Evolutionary conservation across 2,888 invertebrate species (phyloP), one percentile per base, ranked within the genome.

Genomic region (Zygaena filipendulae): DNA sequence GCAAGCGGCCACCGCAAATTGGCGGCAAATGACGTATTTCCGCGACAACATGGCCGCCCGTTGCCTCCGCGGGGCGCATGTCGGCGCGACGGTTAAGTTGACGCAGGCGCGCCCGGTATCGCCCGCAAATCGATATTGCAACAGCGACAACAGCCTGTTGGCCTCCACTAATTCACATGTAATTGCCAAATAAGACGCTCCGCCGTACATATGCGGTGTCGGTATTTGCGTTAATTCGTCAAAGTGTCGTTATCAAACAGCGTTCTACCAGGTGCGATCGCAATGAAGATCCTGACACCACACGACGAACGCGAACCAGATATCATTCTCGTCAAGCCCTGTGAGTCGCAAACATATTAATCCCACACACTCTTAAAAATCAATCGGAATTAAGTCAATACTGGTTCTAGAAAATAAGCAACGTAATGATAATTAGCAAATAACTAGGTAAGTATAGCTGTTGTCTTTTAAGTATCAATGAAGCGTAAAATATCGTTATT

Each of bases 281-380:
- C 59, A 6, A 68, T 68, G 68, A 79, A 72, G 68, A 82, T 84
- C 70, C 59, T 80, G 42, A 81, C 58, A 27, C 54, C 62, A 0
- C 60, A 79, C 40, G 84, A 85, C 40, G 85, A 83, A 21, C 84
- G 85, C 40, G 85, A 83, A 21, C 84, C 84, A 1, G 75, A 84
- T 44, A 83, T 85, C 42, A 66, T 80, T 33, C 84, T 84, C 21
- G 70, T 86, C 32, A 72, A 71, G 24, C 72, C 83, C 39, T 69
- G 77, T 74, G 43, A 60, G 75, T 70, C n/a, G 47, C 35, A 48
- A 53, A 45, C 45, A 45, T 45, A 43, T 39, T 8, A 40, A 38
- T 41, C 31, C 25, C 21, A n/a, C n/a, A n/a, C n/a, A n/a, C n/a
- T n/a, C n/a, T n/a, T n/a, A n/a, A n/a, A n/a, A n/a, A n/a, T n/a